Evolutionary conservation across 2,113 vertebrate genomes (phyloP).

Genomic region (Rhineura floridana): DNA sequence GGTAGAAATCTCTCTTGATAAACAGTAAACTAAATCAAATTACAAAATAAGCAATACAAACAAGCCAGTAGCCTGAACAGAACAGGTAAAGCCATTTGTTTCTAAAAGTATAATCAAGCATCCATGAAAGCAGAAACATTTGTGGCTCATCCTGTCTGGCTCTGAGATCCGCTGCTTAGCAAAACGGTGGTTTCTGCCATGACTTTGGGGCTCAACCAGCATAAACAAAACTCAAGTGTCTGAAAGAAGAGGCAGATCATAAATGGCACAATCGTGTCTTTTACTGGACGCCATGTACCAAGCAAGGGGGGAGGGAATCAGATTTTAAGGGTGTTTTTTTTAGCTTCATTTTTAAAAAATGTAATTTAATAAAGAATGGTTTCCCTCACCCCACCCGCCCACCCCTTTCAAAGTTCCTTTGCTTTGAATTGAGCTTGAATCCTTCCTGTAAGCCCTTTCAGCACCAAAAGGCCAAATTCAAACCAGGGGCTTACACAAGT

Average conservation of each 20-base stretch:
- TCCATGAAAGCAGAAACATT: slow-evolving; percentile 2
- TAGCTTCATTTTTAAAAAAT: slow-evolving; percentile 17
- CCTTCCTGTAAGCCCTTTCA: slow-evolving; percentile 44
- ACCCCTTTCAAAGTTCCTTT: slow-evolving; percentile 46
- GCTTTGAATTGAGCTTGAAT: slow-evolving; percentile 68
- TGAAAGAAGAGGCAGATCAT: slow-evolving; percentile 79
- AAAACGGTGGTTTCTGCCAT: slow-evolving; percentile 73
- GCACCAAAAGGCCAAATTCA: slow-evolving; percentile 59
- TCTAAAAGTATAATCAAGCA: background rate
- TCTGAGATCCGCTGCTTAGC: slow-evolving; percentile 51
- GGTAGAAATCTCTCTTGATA: background rate
- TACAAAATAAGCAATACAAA: background rate
- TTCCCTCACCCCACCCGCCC: slow-evolving; percentile 43
- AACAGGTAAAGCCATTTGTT: background rate
- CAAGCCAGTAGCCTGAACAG: slow-evolving; percentile 1
- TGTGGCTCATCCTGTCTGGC: slow-evolving; percentile 46
- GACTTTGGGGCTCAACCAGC: slow-evolving; percentile 72
- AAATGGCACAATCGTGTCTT: slow-evolving; percentile 73
- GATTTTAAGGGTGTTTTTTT: too few relatives aligned
- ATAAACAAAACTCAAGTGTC: slow-evolving; percentile 79
- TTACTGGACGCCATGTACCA: slow-evolving; percentile 68
- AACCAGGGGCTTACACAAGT: slow-evolving; percentile 44
- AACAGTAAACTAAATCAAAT: too few relatives aligned
- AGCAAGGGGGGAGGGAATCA: slow-evolving; percentile 73
- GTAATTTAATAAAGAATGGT: slow-evolving; percentile 69